Evolutionary conservation across 2,888 invertebrate genomes (phyloP), one percentile per base, ranked within the genome.

Genomic region (Troglohyphantes excavatus): DNA sequence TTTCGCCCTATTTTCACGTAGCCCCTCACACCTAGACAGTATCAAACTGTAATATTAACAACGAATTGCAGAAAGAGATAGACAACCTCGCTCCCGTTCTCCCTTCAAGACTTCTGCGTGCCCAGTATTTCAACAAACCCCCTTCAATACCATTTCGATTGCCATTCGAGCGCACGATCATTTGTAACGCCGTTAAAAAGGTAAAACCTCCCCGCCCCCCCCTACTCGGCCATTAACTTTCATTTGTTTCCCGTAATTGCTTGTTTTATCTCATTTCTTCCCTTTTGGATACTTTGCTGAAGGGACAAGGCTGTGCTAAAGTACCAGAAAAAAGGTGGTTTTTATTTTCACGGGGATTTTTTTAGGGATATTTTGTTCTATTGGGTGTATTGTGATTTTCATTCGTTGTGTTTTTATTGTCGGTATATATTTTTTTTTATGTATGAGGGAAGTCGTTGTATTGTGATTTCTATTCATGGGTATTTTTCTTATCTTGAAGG

Each of bases 181-280:
- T 89, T 89, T 82, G 82, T 82, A 89, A 89, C 68, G 76, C 53
- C 75, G 82, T 81, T 88, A 88, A 81, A 88, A 81, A 75, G 81
- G 81, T 81, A 81, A 75, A 67, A 61, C 26, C 72, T 43, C 19
- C 29, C 23, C 17, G 29, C 19, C 53, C 43, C 70, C 43, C 23
- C 53, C 46, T 61, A 59, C 78, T 76, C 82, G 59, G 82, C 70
- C 89, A 84, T 90, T 90, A 90, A 72, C 83, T 84, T 90, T 84
- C 89, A 90, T 90, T 90, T 90, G 89, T 90, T 90, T 90, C 79
- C 78, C 46, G 89, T 90, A 90, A 90, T 90, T 90, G 83, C 83
- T 63, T 70, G 65, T 61, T 90, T 90, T 89, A 83, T 89, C 89
- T 84, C 70, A n/a, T 27, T 23, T 19, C 27, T 67, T 70, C 39